Evolutionary conservation across 1,140 invertebrate genomes (phyloP), one percentile per base, ranked within the genome.

Genomic region (Lepidurus apus): DNA sequence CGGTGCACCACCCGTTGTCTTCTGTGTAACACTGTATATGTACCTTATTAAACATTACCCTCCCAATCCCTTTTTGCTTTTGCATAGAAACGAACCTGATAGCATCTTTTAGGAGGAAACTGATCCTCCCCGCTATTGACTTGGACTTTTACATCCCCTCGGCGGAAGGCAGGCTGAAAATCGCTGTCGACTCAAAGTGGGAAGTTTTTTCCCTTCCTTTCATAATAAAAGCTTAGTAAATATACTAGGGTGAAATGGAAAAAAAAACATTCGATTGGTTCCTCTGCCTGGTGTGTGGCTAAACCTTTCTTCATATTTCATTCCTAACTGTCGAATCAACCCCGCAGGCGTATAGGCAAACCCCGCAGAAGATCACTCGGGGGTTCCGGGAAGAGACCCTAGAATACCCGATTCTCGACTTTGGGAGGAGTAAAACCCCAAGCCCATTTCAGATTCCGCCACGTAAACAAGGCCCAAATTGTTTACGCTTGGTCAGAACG

Each of bases 311-410:
- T 65, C 53, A 65, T 65, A 65, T 65, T 65, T 65, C 53, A 65
- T 65, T 65, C 13, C 13, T 65, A 65, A 65, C 53, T 21, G 53
- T 65, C 53, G n/a, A 65, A 65, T 65, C 53, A n/a, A n/a, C 53
- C 9, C 53, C 53, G 5, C 9, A 17, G 7, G 53, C 21, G 53
- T 65, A 65, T 21, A 65, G 1, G 53, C 7, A 65, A 47, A 65
- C 6, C 0, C 34, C 21, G 53, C 17, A 21, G 53, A 65, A 65
- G 13, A 65, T 65, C 53, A n/a, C 21, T 65, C 7, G 53, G 53
- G 53, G 21, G n/a, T 65, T 10, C 17, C 17, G 53, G 6, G 21
- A 65, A n/a, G 53, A 65, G 8, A 13, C 17, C 53, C 53, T 17
- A 7, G 21, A 65, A 65, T 13, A n/a, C 21, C 53, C 53, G 6